Conservation (phyloP, 2,113 vertebrate genomes). For the Pteruthius melanotis region DNA sequence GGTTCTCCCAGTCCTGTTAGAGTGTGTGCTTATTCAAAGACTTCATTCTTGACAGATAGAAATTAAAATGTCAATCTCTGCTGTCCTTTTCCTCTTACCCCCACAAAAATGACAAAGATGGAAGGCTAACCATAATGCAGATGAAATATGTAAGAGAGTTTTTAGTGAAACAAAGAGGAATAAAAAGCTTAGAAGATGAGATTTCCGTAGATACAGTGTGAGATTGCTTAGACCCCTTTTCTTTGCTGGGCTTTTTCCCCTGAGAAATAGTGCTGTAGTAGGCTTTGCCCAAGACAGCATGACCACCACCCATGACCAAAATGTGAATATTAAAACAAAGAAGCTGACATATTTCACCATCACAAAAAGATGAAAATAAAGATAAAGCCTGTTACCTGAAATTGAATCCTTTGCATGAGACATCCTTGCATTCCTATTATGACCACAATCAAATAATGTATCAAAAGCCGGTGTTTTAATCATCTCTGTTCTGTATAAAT, state of each 20-base stretch:
- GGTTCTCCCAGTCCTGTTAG: background rate
- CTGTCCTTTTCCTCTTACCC: background rate
- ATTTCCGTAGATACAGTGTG: background rate
- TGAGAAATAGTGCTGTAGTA: background rate
- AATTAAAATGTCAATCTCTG: constrained; percentile 17
- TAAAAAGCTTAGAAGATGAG: background rate
- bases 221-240: background rate
- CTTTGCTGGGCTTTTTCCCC: background rate
- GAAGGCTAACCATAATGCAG: background rate
- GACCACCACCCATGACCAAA: background rate
- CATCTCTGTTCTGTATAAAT: background rate
- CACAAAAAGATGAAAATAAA: background rate
- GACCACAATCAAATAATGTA: background rate
- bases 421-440: background rate
- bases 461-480: background rate
- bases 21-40: background rate
- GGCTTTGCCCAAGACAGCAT: background rate
- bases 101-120: background rate
- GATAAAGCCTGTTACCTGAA: background rate
- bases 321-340: background rate
- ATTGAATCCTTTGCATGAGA: background rate
- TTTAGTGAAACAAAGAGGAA: background rate
- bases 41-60: constrained; percentile 2
- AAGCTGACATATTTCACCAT: background rate
- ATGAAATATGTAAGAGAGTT: background rate